Evolutionary conservation across 2,888 invertebrate genomes (phyloP).

Genomic region (Volucella inanis): DNA sequence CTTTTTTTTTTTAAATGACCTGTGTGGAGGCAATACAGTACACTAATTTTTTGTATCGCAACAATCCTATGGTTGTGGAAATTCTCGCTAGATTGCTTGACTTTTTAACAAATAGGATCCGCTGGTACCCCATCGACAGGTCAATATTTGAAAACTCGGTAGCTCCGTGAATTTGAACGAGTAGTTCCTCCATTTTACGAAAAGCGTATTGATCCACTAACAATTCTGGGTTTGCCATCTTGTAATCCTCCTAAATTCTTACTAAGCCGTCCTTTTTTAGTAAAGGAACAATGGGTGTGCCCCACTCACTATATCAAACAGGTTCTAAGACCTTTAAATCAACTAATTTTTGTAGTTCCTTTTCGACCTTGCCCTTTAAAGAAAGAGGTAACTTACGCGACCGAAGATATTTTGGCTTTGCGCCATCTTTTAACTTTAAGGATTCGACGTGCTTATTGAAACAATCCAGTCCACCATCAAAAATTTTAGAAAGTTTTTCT

Average conservation of each 20-base stretch:
- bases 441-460: constrained; percentile 53
- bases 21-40: constrained; percentile 79
- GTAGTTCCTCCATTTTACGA: constrained; percentile 51
- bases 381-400: constrained; percentile 41
- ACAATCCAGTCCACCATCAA: constrained; percentile 33
- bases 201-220: constrained; percentile 35
- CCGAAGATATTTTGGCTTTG: constrained; percentile 46
- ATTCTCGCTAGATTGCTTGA: constrained; percentile 75
- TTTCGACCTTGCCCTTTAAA: constrained; percentile 42
- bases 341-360: no score
- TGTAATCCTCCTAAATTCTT: constrained; percentile 48
- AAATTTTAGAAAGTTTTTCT: no score
- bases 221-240: constrained; percentile 31
- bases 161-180: no score
- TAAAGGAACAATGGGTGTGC: no score
- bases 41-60: constrained; percentile 70
- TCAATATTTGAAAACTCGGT: no score
- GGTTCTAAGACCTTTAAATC: constrained; percentile 35
- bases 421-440: constrained; percentile 21
- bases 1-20: no score
- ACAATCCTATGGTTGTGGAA: constrained; percentile 72
- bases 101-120: constrained; percentile 76
- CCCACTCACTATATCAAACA: constrained; percentile 40
- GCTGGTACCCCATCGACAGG: no score
- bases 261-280: constrained; percentile 47